These are phyloP conservation scores for Xiphophorus maculatus DNA, from an alignment of 2,113 vertebrate species.

Conservation along the genomic window DNA sequence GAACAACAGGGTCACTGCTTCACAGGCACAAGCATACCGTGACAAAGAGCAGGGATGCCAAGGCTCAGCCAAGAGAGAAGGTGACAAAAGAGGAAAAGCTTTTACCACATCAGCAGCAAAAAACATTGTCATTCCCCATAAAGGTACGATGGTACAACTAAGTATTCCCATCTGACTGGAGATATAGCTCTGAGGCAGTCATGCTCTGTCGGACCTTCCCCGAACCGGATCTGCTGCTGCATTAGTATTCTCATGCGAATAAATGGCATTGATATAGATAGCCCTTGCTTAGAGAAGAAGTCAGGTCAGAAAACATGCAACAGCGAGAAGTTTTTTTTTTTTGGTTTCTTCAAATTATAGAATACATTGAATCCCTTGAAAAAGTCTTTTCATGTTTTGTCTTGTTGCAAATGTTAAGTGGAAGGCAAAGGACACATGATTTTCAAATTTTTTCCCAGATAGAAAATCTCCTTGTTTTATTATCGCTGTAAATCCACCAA, in stretches of 20 bases:
- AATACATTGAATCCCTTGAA: conserved; percentile 13
- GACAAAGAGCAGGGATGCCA: conserved; percentile 64
- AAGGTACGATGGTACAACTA: conserved; percentile 59
- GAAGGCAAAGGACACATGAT: not conserved
- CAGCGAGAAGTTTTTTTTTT: conserved; percentile 18
- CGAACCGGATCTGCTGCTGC: conserved; percentile 49
- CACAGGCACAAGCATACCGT: conserved; percentile 61
- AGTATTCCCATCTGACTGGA: conserved; percentile 64
- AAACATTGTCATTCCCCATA: conserved; percentile 66
- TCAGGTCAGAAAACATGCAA: conserved; percentile 42
- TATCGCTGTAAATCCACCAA: not conserved
- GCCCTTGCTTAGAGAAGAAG: conserved; percentile 41
- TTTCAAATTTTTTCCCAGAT: not conserved
- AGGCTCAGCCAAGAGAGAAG: conserved; percentile 67
- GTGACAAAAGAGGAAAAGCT: conserved; percentile 74
- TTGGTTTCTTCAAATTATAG: conserved; percentile 22
- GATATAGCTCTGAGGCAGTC: conserved; percentile 54
- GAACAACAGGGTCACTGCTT: conserved; percentile 71
- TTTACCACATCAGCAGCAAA: conserved; percentile 72
- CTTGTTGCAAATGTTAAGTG: not conserved
- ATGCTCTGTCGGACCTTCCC: conserved; percentile 52
- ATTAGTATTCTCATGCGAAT: conserved; percentile 56
- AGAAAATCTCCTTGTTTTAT: not conserved
- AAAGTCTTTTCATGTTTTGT: not conserved
- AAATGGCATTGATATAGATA: conserved; percentile 51